Percentiles rank a stretch among this genome's conserved stretches.
Evolutionary conservation across 2,113 vertebrate species (phyloP).

Genomic region (Bettongia penicillata): DNA sequence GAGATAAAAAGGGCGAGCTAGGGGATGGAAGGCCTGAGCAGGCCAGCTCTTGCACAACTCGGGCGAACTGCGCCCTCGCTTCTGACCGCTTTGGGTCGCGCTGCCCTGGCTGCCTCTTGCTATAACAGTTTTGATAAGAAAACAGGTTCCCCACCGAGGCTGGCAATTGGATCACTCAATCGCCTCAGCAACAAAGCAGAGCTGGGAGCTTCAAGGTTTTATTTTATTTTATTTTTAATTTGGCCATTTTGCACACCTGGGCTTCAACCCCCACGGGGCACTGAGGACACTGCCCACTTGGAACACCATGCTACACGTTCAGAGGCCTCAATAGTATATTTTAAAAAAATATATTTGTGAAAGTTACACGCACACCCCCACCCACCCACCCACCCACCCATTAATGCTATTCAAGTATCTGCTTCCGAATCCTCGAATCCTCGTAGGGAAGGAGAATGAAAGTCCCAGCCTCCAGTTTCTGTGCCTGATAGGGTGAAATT

Average conservation of each 20-base stretch:
- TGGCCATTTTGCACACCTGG: background rate
- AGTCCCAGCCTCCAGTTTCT: background rate
- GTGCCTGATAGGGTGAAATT: background rate
- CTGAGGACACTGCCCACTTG: background rate
- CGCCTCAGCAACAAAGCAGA: background rate
- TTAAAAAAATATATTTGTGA: background rate
- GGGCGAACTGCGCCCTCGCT: background rate
- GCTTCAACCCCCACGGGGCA: background rate
- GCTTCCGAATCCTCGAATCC: background rate
- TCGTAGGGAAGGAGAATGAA: background rate
- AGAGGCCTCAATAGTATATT: background rate
- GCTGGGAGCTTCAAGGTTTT: background rate
- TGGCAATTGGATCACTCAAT: background rate
- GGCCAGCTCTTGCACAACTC: background rate
- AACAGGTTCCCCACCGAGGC: background rate
- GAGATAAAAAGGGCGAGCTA: background rate
- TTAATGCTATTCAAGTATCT: background rate
- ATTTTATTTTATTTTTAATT: background rate
- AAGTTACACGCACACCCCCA: background rate
- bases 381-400: too few species aligned
- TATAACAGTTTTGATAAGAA: background rate
- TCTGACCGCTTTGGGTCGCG: background rate
- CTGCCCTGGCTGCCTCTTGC: background rate
- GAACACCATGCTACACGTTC: background rate
- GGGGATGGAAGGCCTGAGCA: background rate